Base-by-base conservation (phyloP, 2,888 invertebrate genomes). In the Clunio marinus region DNA sequence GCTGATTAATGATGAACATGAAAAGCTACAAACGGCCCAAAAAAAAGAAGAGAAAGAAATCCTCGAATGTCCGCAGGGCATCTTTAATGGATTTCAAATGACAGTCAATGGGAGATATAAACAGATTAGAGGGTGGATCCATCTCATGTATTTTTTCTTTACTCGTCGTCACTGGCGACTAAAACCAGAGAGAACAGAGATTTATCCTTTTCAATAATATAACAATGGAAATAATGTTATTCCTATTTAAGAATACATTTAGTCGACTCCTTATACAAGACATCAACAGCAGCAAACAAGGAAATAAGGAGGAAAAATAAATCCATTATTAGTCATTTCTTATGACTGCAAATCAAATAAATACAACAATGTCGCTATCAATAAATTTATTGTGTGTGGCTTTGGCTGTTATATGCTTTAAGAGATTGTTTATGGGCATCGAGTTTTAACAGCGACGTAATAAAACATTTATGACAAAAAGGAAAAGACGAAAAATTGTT, bases 71-170 rank as follows among this genome's bases (percentile, higher is more conserved):
- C 66, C 35, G 27, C 66, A 55, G 66, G 66, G 27, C 66, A 66
- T 66, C 66, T 66, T 55, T 66, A 66, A 66, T 66, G 66, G 66
- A 66, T 66, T 66, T 55, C 66, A 55, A 66, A 66, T 66, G 66
- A 66, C 62, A 41, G 62, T 20, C 41, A 25, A 24, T 51, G 8
- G 25, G 32, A 66, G 32, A 55, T 51, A 51, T 55, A 66, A 66
- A 35, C 66, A 66, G 66, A 66, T 66, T 66, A 66, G 35, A 55
- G 28, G 28, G 66, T 13, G 17, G 59, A 59, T 59, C 32, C 55
- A 24, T 27, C n/a, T 22, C 32, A 66, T 66, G 28, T 63, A 45
- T 37, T 59, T 35, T 2, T 46, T 41, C 37, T 59, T 32, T 32
- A 20, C 32, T 32, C n/a, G 32, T 4, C 20, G 15, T 59, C 32